Conservation (phyloP, 2,113 vertebrate species). For the Myotis lucifugus region DNA sequence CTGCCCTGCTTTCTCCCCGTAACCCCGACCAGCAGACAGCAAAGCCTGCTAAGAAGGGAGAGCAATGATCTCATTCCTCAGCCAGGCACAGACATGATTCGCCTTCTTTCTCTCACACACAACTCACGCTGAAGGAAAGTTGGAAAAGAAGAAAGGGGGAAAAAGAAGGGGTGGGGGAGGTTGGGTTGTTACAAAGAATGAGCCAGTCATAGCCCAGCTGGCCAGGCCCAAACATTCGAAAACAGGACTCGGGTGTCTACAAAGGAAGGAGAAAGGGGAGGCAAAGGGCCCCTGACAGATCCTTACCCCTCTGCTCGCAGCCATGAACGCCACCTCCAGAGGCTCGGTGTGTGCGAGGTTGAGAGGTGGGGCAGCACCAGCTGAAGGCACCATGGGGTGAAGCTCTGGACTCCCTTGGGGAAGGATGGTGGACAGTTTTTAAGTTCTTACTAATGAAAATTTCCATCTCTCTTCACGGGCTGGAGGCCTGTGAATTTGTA, state of each 20-base stretch:
- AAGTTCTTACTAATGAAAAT: neutral
- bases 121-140: conserved; percentile 69
- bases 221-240: neutral
- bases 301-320: accelerated
- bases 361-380: too few relatives aligned
- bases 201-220: neutral
- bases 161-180: neutral
- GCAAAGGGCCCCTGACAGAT: neutral
- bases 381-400: neutral
- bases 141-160: conserved; percentile 48
- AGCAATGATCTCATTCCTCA: conserved; percentile 82
- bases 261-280: neutral
- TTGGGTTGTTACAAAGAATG: conserved; percentile 45
- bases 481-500: conserved; percentile 42
- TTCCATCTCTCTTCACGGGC: neutral
- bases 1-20: conserved; percentile 80
- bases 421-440: neutral
- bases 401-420: neutral
- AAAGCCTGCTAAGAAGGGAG: conserved; percentile 73
- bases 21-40: conserved; percentile 76
- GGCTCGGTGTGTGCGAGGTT: neutral
- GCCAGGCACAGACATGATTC: neutral
- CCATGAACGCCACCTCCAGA: neutral
- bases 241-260: neutral
- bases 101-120: conserved; percentile 52